phyloP scores from a whole-genome alignment of 53 echinoderm and acorn worm genomes.

The Temnopleurus reevesii region DNA sequence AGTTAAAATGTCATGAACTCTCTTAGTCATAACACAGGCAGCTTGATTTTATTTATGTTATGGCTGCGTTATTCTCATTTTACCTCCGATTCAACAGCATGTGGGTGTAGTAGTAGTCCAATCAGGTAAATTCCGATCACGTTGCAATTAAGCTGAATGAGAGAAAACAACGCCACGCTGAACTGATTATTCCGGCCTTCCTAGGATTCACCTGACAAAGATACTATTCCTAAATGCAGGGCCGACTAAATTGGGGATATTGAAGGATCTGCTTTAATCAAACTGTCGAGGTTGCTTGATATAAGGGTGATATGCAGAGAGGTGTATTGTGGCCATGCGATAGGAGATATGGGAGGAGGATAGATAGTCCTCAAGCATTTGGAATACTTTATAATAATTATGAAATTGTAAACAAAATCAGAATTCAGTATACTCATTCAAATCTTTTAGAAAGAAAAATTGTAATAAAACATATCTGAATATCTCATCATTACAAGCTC shows the following conservation, averaged over 20 bases:
- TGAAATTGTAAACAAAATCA: too few relatives aligned
- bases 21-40: neutral
- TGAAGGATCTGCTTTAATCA: neutral
- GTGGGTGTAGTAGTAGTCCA: neutral
- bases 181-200: neutral
- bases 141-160: conserved; percentile 1
- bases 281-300: neutral
- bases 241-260: neutral
- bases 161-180: neutral
- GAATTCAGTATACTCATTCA: too few relatives aligned
- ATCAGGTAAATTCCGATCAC: neutral
- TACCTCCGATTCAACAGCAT: neutral
- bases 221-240: neutral
- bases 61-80: neutral
- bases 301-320: neutral
- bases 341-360: too few relatives aligned
- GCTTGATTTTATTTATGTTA: neutral
- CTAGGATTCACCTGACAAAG: neutral
- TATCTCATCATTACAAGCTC: too few relatives aligned
- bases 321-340: neutral
- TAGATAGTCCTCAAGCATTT: too few relatives aligned
- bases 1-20: neutral
- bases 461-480: too few relatives aligned
- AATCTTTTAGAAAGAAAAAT: too few relatives aligned
- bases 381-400: too few relatives aligned